Conservation (phyloP, 2,113 vertebrate genomes). For the Acanthisitta chloris region DNA sequence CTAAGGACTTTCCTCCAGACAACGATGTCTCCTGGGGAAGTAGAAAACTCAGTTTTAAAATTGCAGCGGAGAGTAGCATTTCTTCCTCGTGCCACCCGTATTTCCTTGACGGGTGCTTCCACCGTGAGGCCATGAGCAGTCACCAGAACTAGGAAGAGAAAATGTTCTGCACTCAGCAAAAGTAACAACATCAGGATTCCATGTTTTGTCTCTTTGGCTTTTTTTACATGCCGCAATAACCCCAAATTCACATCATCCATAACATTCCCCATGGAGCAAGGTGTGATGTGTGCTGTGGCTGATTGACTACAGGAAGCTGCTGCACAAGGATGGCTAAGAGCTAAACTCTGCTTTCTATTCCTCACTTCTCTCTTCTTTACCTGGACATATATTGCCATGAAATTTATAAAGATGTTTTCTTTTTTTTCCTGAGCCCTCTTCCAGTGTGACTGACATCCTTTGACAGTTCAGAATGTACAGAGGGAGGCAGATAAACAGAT, state of each 20-base stretch:
- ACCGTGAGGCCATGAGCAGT: constrained; percentile 69
- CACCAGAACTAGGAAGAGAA: constrained; percentile 71
- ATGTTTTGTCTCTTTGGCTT: not conserved
- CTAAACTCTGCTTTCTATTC: not conserved
- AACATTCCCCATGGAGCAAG: not conserved
- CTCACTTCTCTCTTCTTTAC: not conserved
- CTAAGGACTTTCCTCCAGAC: constrained; percentile 60
- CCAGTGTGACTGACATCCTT: not conserved
- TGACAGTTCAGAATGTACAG: not conserved
- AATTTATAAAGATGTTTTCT: not conserved
- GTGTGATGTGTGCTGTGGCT: not conserved
- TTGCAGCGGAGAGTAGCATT: constrained; percentile 72
- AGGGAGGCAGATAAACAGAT: not conserved
- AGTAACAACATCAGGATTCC: not conserved
- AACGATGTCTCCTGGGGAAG: not conserved
- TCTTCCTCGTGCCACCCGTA: constrained; percentile 70
- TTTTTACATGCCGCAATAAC: not conserved
- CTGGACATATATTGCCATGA: not conserved
- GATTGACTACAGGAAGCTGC: not conserved
- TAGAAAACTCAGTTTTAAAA: not conserved
- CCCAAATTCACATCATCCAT: not conserved
- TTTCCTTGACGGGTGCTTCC: constrained; percentile 38
- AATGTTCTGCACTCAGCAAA: not conserved
- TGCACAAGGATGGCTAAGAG: not conserved
- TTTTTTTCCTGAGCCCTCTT: not conserved